Percentiles rank a stretch among this genome's conserved stretches.
phyloP scores from a whole-genome alignment of 1,140 invertebrate species.

The Eriocheir sinensis region DNA sequence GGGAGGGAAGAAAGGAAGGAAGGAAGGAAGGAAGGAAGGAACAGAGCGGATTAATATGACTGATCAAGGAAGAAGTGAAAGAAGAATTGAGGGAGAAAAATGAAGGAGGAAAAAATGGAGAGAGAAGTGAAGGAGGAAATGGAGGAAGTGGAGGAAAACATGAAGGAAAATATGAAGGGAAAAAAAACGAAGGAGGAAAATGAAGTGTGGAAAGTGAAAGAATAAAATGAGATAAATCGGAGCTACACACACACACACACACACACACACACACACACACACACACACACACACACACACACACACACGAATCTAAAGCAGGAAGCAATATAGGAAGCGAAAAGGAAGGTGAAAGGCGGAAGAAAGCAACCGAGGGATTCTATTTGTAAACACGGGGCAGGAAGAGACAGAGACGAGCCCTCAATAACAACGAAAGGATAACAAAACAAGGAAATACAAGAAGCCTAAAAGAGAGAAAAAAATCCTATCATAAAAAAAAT shows the following conservation, averaged over 20 bases:
- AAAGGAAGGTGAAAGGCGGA: not conserved
- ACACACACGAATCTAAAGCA: not conserved
- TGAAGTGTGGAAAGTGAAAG: not conserved
- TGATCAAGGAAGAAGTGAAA: not conserved
- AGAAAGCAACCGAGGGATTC: not conserved
- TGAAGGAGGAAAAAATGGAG: not conserved
- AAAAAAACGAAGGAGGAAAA: not conserved
- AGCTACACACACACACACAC: not conserved
- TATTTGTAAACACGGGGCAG: too few species aligned
- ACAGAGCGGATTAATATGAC: not conserved
- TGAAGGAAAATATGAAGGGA: not conserved
- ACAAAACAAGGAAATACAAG: too few species aligned
- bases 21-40: not conserved
- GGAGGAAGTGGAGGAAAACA: not conserved
- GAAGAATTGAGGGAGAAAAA: not conserved
- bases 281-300: slow-evolving; percentile 22
- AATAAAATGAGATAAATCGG: not conserved
- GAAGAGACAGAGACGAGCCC: too few species aligned
- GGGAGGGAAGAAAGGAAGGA: not conserved
- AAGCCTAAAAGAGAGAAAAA: too few species aligned
- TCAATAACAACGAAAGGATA: too few species aligned
- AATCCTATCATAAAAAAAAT: too few species aligned
- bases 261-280: slow-evolving; percentile 8
- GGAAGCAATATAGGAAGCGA: not conserved
- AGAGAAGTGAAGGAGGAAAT: not conserved